A percentile compares a stretch with the other conserved stretches of the same genome.
Evolutionary conservation across 2,888 invertebrate genomes (phyloP).

Genomic region (Laspeyria flexula): DNA sequence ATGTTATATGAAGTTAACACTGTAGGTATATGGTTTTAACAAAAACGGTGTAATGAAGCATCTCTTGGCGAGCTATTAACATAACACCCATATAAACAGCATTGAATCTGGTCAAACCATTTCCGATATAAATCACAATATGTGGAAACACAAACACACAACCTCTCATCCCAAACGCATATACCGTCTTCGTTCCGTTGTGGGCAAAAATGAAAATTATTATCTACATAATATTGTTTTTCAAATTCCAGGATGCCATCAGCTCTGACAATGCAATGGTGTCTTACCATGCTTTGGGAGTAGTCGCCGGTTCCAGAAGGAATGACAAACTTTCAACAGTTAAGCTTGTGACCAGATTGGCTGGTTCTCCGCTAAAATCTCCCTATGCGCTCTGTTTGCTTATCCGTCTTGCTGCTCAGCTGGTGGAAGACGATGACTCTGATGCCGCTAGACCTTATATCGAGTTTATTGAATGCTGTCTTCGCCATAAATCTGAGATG

Average conservation of each 20-base stretch:
- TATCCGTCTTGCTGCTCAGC: slow-evolving; percentile 97
- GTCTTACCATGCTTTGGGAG: slow-evolving; percentile 98
- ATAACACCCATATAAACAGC: no score
- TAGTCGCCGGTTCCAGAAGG: slow-evolving; percentile 97
- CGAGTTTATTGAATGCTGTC: slow-evolving; percentile 96
- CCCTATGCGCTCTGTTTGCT: slow-evolving; percentile 98
- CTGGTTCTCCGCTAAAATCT: slow-evolving; percentile 93
- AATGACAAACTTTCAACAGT: slow-evolving; percentile 98
- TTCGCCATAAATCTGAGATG: slow-evolving; percentile 99
- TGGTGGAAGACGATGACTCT: slow-evolving; percentile 95
- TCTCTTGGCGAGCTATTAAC: no score
- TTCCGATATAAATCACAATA: no score
- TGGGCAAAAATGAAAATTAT: no score
- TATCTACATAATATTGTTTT: no score
- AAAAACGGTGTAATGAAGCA: no score
- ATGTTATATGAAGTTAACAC: no score
- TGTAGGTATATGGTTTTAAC: no score
- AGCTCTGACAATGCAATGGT: slow-evolving; percentile 91
- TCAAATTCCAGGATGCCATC: slow-evolving; percentile 73
- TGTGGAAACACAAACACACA: no score
- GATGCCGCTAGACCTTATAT: slow-evolving; percentile 91
- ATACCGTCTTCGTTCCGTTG: no score
- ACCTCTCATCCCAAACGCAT: no score
- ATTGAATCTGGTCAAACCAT: no score
- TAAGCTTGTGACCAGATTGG: slow-evolving; percentile 96